A percentile compares a stretch with the other conserved stretches of the same genome.
These are phyloP conservation scores for Phragmatobia fuliginosa DNA, from an alignment of 2,888 invertebrate genomes.

Conservation along the genomic window DNA sequence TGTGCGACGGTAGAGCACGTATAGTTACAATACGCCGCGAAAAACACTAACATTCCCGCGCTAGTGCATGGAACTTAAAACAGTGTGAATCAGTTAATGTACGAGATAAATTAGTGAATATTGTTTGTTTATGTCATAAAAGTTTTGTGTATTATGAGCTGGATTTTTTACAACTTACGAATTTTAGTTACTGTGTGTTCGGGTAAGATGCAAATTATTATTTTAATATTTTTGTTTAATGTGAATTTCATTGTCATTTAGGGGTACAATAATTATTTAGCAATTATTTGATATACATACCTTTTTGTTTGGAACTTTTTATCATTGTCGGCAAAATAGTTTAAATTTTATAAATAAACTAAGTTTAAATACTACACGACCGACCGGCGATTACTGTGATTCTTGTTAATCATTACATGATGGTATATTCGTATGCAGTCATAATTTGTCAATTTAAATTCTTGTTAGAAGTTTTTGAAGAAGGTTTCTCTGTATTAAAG, in stretches of 20 bases:
- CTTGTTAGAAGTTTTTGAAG: not conserved
- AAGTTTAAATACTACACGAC: not conserved
- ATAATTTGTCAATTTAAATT: not conserved
- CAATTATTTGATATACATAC: not conserved
- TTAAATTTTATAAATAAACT: not conserved
- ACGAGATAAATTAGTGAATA: constrained; percentile 72
- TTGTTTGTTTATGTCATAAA: constrained; percentile 63
- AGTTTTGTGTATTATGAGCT: constrained; percentile 66
- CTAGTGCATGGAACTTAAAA: constrained; percentile 68
- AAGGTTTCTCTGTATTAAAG: not conserved
- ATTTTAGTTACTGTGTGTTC: constrained; percentile 37
- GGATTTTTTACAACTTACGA: constrained; percentile 58
- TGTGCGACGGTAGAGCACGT: constrained; percentile 70
- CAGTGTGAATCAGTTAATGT: constrained; percentile 71
- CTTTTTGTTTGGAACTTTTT: not conserved
- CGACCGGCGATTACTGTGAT: not conserved
- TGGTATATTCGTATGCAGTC: not conserved
- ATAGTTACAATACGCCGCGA: constrained; percentile 72
- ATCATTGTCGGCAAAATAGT: not conserved
- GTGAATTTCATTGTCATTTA: not conserved
- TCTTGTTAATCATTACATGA: not conserved
- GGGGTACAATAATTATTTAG: not conserved
- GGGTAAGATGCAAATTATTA: constrained; percentile 61
- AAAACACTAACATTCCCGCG: constrained; percentile 75
- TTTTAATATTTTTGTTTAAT: not conserved